phyloP scores from a whole-genome alignment of 2,888 invertebrate genomes.

The Tetrapedia diversipes region DNA sequence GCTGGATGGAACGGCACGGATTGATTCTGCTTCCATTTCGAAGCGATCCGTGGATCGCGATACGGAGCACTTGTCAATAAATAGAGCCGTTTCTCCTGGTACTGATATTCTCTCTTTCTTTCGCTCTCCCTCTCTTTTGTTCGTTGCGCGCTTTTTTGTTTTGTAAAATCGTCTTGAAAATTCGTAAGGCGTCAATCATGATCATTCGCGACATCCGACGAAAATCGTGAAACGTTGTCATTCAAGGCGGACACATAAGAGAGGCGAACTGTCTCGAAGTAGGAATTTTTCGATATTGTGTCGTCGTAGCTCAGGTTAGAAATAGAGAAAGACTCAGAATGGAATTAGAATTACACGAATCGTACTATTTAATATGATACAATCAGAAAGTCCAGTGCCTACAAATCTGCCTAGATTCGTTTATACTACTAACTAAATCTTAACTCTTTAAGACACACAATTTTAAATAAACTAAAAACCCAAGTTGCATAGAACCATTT shows the following conservation, averaged over 20 bases:
- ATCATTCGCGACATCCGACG: conserved; percentile 2
- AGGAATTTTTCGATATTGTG: background rate
- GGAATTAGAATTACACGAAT: too few species aligned
- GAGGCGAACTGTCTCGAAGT: conserved; percentile 3
- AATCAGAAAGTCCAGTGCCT: too few species aligned
- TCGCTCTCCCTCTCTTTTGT: background rate
- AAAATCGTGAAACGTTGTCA: conserved; percentile 7
- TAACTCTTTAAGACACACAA: too few species aligned
- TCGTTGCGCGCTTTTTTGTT: background rate
- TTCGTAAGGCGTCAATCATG: conserved; percentile 44
- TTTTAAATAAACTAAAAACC: too few species aligned
- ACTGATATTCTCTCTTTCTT: background rate
- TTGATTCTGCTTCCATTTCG: conserved; percentile 66
- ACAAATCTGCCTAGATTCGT: too few species aligned
- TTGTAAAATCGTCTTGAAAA: conserved; percentile 42
- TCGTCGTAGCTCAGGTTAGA: too few species aligned
- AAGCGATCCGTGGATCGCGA: conserved; percentile 48
- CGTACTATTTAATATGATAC: too few species aligned
- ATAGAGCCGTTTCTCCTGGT: conserved; percentile 38
- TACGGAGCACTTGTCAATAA: conserved; percentile 53
- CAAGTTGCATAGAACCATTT: too few species aligned
- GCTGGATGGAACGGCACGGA: conserved; percentile 57
- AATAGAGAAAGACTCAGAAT: too few species aligned
- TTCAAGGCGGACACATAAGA: background rate
- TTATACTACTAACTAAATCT: too few species aligned